phyloP scores from a whole-genome alignment of 2,888 invertebrate species.

The Pollenia amentaria region DNA sequence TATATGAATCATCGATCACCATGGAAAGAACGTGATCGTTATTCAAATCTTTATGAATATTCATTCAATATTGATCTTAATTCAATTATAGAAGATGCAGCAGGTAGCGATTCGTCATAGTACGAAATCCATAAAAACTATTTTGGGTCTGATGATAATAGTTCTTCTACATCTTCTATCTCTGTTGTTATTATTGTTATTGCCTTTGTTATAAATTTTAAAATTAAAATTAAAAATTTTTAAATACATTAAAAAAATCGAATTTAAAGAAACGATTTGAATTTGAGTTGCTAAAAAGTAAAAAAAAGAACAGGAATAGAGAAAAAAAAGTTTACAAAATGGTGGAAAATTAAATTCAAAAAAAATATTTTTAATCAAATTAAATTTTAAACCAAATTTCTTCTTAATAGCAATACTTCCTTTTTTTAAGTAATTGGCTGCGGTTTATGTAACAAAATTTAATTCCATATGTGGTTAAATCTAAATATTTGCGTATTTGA shows the following conservation, averaged over 20 bases:
- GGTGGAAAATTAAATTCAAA: not conserved
- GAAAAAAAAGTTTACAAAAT: conserved; percentile 34
- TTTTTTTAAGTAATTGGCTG: too few relatives aligned
- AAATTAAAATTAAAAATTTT: conserved; percentile 40
- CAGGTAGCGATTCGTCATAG: conserved; percentile 85
- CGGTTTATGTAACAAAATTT: too few relatives aligned
- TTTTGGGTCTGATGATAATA: conserved; percentile 66
- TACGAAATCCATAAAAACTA: conserved; percentile 79
- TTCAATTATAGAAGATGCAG: conserved; percentile 85
- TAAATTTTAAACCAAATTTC: too few relatives aligned
- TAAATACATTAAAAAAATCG: conserved; percentile 21
- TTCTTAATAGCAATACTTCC: too few relatives aligned
- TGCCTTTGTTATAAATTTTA: conserved; percentile 67
- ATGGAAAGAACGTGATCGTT: conserved; percentile 84
- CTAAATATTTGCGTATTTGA: too few relatives aligned
- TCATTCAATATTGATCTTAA: conserved; percentile 85
- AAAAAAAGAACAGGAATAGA: conserved; percentile 18
- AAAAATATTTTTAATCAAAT: too few relatives aligned
- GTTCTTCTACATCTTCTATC: conserved; percentile 66
- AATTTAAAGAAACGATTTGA: conserved; percentile 37
- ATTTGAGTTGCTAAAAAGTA: conserved; percentile 30
- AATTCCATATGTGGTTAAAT: too few relatives aligned
- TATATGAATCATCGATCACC: conserved; percentile 85
- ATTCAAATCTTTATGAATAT: conserved; percentile 85
- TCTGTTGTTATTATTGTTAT: conserved; percentile 65